Percentiles rank a stretch among this genome's conserved stretches.
Evolutionary conservation across 1,140 invertebrate species (phyloP).

Genomic region (Eumeta japonica): DNA sequence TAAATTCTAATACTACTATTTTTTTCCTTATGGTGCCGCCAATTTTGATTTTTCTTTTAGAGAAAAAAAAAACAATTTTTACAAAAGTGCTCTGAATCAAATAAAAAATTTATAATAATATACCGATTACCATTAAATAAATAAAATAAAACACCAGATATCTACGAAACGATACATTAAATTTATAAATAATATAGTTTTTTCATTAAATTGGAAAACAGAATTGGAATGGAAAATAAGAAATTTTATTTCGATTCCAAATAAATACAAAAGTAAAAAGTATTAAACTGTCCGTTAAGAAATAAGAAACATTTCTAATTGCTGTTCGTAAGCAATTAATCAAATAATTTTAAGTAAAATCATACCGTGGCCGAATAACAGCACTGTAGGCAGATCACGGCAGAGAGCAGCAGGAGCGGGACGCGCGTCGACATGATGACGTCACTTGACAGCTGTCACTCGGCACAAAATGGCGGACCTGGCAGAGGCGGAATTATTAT

Average conservation of each 20-base stretch:
- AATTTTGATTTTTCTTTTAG: too few species aligned
- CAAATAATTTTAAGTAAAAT: slow-evolving; percentile 5
- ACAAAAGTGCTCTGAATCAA: too few species aligned
- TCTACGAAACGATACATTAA: slow-evolving; percentile 8
- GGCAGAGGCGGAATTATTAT: too few species aligned
- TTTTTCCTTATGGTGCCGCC: too few species aligned
- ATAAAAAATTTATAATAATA: too few species aligned
- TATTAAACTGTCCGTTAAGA: too few species aligned
- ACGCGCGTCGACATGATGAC: slow-evolving; percentile 19
- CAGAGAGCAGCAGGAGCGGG: slow-evolving; percentile 15
- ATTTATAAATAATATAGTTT: slow-evolving; percentile 2
- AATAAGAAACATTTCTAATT: not conserved
- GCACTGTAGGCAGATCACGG: slow-evolving; percentile 15
- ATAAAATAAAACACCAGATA: too few species aligned
- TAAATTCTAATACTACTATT: too few species aligned
- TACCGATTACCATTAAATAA: too few species aligned
- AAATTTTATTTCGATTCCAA: not conserved
- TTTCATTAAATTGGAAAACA: not conserved
- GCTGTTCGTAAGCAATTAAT: not conserved
- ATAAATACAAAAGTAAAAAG: not conserved
- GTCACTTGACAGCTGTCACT: slow-evolving; percentile 22
- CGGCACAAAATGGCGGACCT: slow-evolving; percentile 16
- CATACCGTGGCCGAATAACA: slow-evolving; percentile 19
- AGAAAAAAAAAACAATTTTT: too few species aligned
- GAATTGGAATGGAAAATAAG: not conserved